phyloP scores from a whole-genome alignment of 2,797 vertebrate species.

The Chromis chromis region DNA sequence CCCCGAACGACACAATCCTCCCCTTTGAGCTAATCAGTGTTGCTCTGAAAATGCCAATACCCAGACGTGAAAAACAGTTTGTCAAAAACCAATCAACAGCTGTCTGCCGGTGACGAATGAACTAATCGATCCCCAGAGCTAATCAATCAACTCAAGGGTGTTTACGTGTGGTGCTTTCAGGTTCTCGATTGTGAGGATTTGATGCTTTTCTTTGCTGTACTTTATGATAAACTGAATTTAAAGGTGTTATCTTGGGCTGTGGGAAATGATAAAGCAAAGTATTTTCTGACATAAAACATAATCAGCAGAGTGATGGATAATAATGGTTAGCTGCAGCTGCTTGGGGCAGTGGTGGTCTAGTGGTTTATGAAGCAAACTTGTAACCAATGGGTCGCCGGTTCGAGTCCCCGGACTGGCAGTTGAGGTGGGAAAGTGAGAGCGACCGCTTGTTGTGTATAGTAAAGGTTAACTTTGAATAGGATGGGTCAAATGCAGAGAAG shows the following conservation, averaged over 20 bases:
- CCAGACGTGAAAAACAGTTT: constrained; percentile 15
- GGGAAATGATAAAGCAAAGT: not conserved
- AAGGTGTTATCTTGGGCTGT: no score
- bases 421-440: no score
- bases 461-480: no score
- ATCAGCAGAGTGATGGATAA: not conserved
- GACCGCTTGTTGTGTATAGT: no score
- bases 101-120: not conserved
- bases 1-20: not conserved
- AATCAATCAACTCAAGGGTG: constrained; percentile 33
- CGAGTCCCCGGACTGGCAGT: no score
- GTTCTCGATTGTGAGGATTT: not conserved
- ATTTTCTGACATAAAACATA: not conserved
- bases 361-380: no score
- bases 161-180: not conserved
- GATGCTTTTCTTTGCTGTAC: not conserved
- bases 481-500: no score
- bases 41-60: not conserved
- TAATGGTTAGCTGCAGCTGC: not conserved
- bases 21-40: constrained; percentile 3
- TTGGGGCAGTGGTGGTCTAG: no score
- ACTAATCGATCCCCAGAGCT: constrained; percentile 4
- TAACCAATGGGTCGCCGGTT: no score
- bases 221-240: not conserved
- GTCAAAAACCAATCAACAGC: constrained; percentile 52